Conservation (phyloP, 2,797 vertebrate species). For the Lophius americanus region DNA sequence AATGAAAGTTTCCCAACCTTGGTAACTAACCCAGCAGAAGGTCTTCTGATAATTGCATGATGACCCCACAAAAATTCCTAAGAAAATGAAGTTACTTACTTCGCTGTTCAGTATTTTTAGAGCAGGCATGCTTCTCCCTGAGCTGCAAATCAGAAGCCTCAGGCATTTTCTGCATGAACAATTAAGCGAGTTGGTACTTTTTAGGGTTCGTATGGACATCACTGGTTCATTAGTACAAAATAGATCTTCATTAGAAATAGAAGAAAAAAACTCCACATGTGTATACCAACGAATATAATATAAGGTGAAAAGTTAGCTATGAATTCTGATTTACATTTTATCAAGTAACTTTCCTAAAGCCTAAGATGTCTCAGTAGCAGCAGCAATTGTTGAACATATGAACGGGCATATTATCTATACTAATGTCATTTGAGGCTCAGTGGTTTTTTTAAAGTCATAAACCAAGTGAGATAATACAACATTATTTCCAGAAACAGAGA, state of each 20-base stretch:
- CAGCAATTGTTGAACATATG: neutral
- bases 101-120: conserved; percentile 12
- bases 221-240: neutral
- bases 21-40: conserved; percentile 1
- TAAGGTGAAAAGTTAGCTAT: neutral
- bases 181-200: neutral
- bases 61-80: conserved; percentile 4
- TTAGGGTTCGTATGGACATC: neutral
- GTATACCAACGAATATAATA: neutral
- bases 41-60: conserved; percentile 5
- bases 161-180: neutral
- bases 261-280: neutral
- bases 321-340: neutral
- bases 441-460: neutral
- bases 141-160: conserved; percentile 1
- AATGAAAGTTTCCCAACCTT: conserved; percentile 42
- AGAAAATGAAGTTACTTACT: neutral
- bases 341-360: neutral
- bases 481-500: neutral
- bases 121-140: neutral
- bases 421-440: neutral
- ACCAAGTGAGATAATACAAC: neutral
- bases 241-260: neutral
- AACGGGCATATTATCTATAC: neutral
- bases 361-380: neutral